A percentile compares a stretch with the other conserved stretches of the same genome.
These are phyloP conservation scores for Argya squamiceps DNA, from an alignment of 2,797 vertebrate species.

Conservation along the genomic window DNA sequence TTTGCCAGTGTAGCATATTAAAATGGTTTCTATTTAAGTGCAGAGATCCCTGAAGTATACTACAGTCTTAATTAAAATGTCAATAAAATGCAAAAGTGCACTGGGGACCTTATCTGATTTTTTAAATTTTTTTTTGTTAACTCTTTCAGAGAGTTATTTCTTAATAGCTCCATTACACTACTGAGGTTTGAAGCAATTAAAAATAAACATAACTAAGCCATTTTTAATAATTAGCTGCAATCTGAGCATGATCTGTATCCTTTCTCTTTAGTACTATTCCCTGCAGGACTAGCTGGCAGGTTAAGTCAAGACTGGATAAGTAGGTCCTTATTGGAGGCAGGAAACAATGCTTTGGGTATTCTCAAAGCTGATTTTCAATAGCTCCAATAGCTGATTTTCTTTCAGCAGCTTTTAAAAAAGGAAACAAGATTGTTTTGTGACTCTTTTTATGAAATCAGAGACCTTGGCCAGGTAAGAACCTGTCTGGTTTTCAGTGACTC, in stretches of 20 bases:
- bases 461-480: background rate
- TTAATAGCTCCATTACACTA: constrained; percentile 58
- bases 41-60: constrained; percentile 76
- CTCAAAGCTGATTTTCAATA: too few species aligned
- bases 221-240: constrained; percentile 58
- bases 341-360: background rate
- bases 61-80: constrained; percentile 81
- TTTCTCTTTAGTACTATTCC: constrained; percentile 29
- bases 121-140: constrained; percentile 32
- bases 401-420: background rate
- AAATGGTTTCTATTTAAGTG: constrained; percentile 81
- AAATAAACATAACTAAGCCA: constrained; percentile 57
- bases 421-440: background rate
- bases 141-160: constrained; percentile 64
- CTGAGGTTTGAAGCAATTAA: constrained; percentile 54
- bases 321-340: constrained; percentile 6
- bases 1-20: constrained; percentile 76
- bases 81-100: constrained; percentile 77
- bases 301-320: constrained; percentile 33
- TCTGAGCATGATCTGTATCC: background rate
- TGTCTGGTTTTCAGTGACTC: background rate
- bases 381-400: background rate
- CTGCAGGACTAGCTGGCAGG: background rate
- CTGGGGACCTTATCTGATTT: constrained; percentile 65
- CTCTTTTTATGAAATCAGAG: background rate